Evolutionary conservation across 2,797 vertebrate genomes (phyloP).

Genomic region (Falco cherrug): DNA sequence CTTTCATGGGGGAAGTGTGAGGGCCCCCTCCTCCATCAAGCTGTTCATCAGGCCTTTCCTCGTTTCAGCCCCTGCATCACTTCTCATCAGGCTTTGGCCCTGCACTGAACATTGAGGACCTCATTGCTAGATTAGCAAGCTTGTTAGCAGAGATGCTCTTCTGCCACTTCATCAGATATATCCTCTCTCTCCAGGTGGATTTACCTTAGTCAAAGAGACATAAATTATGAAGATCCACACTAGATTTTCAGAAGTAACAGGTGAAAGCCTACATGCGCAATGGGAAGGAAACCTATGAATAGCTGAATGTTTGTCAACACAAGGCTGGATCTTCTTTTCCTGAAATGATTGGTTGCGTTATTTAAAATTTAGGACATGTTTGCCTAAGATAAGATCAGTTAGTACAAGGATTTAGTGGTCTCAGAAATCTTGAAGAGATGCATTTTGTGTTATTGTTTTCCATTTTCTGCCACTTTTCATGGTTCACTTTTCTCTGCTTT

Average conservation of each 20-base stretch:
- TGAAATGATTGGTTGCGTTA: background rate
- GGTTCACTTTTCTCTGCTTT: background rate
- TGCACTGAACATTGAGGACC: fast-evolving
- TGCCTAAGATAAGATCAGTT: background rate
- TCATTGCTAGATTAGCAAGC: background rate
- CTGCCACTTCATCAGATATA: background rate
- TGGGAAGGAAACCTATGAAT: background rate
- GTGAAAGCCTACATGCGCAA: background rate
- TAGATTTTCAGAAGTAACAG: background rate
- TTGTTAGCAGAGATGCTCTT: background rate
- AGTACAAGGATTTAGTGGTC: background rate
- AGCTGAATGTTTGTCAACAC: background rate
- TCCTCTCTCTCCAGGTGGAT: background rate
- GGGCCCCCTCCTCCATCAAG: background rate
- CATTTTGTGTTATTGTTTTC: background rate
- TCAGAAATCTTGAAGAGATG: background rate
- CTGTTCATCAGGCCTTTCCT: background rate
- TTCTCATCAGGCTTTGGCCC: background rate
- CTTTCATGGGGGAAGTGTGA: background rate
- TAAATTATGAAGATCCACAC: background rate
- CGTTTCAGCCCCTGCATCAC: background rate
- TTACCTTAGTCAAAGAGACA: background rate
- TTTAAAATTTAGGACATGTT: background rate
- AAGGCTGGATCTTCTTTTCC: background rate
- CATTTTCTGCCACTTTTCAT: background rate